A percentile compares a stretch with the other conserved stretches of the same genome.
These are phyloP conservation scores for Chamaea fasciata DNA, from an alignment of 2,113 vertebrate species.

Conservation along the genomic window DNA sequence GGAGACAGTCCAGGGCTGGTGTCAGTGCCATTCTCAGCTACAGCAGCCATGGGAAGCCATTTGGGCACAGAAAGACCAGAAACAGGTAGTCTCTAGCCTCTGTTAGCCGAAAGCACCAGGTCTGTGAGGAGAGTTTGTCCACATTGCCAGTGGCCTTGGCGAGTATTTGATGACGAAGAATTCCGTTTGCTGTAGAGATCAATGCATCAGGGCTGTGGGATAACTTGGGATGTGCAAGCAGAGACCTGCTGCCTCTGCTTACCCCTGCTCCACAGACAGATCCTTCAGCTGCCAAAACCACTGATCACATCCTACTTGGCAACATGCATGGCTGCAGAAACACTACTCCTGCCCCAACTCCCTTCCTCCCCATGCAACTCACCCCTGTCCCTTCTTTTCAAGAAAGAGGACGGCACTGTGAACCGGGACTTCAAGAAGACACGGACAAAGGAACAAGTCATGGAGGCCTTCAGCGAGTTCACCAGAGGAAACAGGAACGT, in stretches of 20 bases:
- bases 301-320: neutral
- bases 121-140: neutral
- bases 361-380: neutral
- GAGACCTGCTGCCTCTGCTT: neutral
- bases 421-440: conserved; percentile 99
- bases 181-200: neutral
- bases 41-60: neutral
- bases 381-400: neutral
- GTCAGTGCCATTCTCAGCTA: neutral
- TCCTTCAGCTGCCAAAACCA: neutral
- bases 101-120: neutral
- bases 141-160: neutral
- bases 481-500: conserved; percentile 87
- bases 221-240: neutral
- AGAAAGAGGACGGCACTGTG: conserved; percentile 96
- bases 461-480: conserved; percentile 87
- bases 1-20: neutral
- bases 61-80: neutral
- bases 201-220: rapidly evolving
- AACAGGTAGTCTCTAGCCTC: neutral
- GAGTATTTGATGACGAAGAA: neutral
- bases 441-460: conserved; percentile 89
- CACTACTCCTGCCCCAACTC: neutral
- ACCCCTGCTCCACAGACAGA: neutral
- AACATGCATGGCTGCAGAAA: neutral